phyloP scores from a whole-genome alignment of 2,888 invertebrate genomes.

The Brachylomia viminalis region DNA sequence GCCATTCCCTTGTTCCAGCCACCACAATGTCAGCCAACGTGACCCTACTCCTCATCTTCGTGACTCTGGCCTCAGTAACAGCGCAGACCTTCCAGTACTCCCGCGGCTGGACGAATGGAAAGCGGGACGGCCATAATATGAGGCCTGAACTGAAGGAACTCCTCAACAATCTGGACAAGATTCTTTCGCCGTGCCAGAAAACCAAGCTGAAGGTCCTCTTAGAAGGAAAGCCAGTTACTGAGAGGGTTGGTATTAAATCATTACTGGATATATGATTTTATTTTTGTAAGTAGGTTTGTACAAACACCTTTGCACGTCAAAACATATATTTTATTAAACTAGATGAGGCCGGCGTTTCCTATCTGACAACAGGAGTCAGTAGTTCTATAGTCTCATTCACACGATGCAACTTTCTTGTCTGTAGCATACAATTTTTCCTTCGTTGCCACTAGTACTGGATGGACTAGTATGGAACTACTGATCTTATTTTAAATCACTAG shows the following conservation, averaged over 20 bases:
- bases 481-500: too few relatives aligned
- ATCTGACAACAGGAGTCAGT: too few relatives aligned
- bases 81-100: constrained; percentile 95
- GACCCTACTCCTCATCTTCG: constrained; percentile 81
- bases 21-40: constrained; percentile 77
- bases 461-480: too few relatives aligned
- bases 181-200: constrained; percentile 87
- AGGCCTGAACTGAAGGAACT: constrained; percentile 72
- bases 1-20: constrained; percentile 64
- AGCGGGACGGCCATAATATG: constrained; percentile 85
- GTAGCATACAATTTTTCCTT: background rate
- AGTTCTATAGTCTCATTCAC: background rate
- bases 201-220: constrained; percentile 88
- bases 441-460: too few relatives aligned
- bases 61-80: constrained; percentile 84
- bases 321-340: too few relatives aligned
- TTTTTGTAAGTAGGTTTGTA: too few relatives aligned
- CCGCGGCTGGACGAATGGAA: constrained; percentile 94
- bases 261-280: too few relatives aligned
- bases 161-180: constrained; percentile 76
- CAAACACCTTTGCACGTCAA: too few relatives aligned
- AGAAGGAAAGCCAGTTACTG: constrained; percentile 86
- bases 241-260: constrained; percentile 78
- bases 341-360: too few relatives aligned
- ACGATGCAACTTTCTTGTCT: background rate